These are phyloP conservation scores for Scomber colias DNA, from an alignment of 2,113 vertebrate species.

Conservation along the genomic window DNA sequence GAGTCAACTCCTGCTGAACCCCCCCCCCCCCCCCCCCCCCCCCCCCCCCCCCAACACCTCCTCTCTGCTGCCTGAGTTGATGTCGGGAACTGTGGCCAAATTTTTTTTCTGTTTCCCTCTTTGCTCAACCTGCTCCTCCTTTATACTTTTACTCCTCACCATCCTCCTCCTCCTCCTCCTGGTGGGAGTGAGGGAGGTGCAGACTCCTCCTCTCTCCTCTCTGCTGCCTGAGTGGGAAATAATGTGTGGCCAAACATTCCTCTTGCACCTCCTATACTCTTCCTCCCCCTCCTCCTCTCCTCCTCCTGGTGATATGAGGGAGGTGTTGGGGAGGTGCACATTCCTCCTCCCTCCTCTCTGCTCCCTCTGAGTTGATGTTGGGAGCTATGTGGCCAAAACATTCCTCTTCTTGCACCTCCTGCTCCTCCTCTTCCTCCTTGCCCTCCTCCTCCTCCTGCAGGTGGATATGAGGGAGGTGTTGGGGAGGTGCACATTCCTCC, in stretches of 20 bases:
- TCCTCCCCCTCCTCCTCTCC: background rate
- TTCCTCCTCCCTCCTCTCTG: background rate
- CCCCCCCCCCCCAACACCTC: too few species aligned
- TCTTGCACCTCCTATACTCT: too few species aligned
- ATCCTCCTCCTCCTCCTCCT: too few species aligned
- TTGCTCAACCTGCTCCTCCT: background rate
- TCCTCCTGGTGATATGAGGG: too few species aligned
- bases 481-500: background rate
- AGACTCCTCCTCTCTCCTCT: background rate
- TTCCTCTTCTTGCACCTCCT: background rate
- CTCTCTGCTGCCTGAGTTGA: too few species aligned
- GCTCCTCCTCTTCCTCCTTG: background rate
- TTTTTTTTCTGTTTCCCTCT: too few species aligned
- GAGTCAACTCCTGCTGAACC: constrained; percentile 92
- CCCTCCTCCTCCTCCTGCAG: background rate
- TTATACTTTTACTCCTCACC: background rate
- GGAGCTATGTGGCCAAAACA: constrained; percentile 5
- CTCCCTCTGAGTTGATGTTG: background rate
- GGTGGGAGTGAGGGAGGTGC: too few species aligned
- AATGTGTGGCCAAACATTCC: constrained; percentile 4
- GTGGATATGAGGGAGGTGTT: too few species aligned
- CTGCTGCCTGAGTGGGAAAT: background rate
- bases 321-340: too few species aligned
- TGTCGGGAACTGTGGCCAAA: too few species aligned
- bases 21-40: background rate